Conservation (phyloP, 2,888 invertebrate genomes). For the Pandemis heparana region DNA sequence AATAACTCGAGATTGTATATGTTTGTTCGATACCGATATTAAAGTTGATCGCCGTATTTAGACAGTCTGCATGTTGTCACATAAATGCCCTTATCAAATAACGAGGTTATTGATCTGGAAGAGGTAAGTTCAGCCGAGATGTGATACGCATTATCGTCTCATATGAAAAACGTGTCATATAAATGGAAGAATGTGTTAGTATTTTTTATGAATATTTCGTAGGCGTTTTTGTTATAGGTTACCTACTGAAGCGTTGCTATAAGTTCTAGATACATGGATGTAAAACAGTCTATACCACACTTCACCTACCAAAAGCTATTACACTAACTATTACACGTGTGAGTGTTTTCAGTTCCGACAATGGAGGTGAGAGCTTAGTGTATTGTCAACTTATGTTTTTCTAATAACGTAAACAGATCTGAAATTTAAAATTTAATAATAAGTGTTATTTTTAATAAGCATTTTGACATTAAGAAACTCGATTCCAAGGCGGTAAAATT, state of each 20-base stretch:
- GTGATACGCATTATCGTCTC: conserved; percentile 20
- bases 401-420: no score
- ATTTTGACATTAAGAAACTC: no score
- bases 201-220: conserved; percentile 10
- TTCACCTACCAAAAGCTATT: no score
- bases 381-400: no score
- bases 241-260: background rate
- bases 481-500: no score
- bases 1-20: background rate
- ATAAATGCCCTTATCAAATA: conserved; percentile 35
- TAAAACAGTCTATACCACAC: no score
- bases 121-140: conserved; percentile 17
- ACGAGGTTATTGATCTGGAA: conserved; percentile 33
- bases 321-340: no score
- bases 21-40: conserved; percentile 13
- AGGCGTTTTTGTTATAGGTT: background rate
- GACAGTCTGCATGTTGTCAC: conserved; percentile 26
- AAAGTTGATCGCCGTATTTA: conserved; percentile 16
- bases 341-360: no score
- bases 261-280: background rate
- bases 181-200: conserved; percentile 6
- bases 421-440: no score
- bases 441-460: no score
- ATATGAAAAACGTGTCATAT: conserved; percentile 21
- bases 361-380: no score